Evolutionary conservation across 2,888 invertebrate genomes (phyloP).

Genomic region (Epinotia ramella): DNA sequence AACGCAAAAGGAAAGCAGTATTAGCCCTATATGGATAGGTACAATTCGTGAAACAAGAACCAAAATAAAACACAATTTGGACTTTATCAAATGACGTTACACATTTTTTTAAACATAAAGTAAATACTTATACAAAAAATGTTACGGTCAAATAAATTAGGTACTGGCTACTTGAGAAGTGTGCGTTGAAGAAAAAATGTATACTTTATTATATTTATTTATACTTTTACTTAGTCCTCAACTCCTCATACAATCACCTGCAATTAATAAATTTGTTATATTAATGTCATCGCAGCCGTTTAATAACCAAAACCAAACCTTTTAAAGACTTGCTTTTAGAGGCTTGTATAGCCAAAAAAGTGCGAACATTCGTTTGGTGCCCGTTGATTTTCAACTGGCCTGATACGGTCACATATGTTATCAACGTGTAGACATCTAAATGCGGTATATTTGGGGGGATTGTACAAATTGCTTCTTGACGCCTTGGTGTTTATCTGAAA

Average conservation of each 20-base stretch:
- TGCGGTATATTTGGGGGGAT: conserved; percentile 68
- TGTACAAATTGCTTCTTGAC: conserved; percentile 76
- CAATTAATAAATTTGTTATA: conserved; percentile 43
- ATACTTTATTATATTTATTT: no score
- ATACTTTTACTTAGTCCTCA: neutral
- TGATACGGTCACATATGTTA: conserved; percentile 59
- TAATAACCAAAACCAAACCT: no score
- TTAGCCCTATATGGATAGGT: neutral
- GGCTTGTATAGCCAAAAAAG: conserved; percentile 25
- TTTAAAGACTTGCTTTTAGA: no score
- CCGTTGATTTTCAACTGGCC: conserved; percentile 15
- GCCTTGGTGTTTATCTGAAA: conserved; percentile 66
- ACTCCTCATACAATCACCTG: conserved; percentile 8
- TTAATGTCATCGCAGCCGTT: conserved; percentile 40
- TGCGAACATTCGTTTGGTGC: conserved; percentile 15
- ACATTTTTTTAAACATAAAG: no score
- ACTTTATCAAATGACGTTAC: neutral
- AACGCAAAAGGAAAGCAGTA: conserved; percentile 1
- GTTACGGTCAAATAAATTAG: conserved; percentile 3
- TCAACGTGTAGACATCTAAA: conserved; percentile 67
- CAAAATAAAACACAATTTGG: neutral
- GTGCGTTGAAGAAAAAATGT: neutral
- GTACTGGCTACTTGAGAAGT: neutral
- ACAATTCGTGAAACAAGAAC: neutral
- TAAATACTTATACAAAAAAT: neutral